Evolutionary conservation across 2,888 invertebrate genomes (phyloP).

Genomic region (Diaperis boleti): DNA sequence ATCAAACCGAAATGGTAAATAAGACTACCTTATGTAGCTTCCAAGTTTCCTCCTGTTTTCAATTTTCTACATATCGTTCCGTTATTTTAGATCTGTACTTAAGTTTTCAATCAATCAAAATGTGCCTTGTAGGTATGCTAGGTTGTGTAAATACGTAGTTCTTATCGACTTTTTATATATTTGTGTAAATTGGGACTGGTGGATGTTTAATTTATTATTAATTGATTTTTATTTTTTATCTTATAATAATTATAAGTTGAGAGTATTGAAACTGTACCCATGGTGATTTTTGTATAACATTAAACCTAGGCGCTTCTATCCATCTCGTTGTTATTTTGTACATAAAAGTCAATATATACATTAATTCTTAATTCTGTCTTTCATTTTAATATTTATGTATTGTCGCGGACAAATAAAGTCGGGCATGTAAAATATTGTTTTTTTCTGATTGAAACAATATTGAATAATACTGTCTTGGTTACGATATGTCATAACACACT

Average conservation of each 20-base stretch:
- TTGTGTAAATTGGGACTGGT: slow-evolving; percentile 33
- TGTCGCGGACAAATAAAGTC: too few relatives aligned
- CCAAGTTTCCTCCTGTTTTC: slow-evolving; percentile 13
- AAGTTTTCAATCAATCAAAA: slow-evolving; percentile 27
- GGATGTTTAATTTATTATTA: slow-evolving; percentile 2
- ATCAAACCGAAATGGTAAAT: slow-evolving; percentile 75
- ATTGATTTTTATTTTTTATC: background rate
- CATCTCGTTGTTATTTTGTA: background rate
- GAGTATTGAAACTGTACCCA: background rate
- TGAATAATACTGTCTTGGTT: too few relatives aligned
- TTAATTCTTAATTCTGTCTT: too few relatives aligned
- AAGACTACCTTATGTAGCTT: slow-evolving; percentile 1
- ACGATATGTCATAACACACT: too few relatives aligned
- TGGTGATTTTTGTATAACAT: background rate
- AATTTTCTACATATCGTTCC: slow-evolving; percentile 16
- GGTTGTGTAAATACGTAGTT: slow-evolving; percentile 26
- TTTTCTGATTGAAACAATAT: too few relatives aligned
- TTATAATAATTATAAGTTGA: too few relatives aligned
- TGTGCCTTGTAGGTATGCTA: slow-evolving; percentile 32
- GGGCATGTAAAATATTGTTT: too few relatives aligned
- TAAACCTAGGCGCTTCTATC: background rate
- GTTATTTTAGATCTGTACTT: slow-evolving; percentile 15
- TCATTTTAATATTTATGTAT: too few relatives aligned
- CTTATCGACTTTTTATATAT: slow-evolving; percentile 23
- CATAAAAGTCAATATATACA: background rate